phyloP scores from a whole-genome alignment of 2,888 invertebrate genomes.

The Pyrocoelia pectoralis region DNA sequence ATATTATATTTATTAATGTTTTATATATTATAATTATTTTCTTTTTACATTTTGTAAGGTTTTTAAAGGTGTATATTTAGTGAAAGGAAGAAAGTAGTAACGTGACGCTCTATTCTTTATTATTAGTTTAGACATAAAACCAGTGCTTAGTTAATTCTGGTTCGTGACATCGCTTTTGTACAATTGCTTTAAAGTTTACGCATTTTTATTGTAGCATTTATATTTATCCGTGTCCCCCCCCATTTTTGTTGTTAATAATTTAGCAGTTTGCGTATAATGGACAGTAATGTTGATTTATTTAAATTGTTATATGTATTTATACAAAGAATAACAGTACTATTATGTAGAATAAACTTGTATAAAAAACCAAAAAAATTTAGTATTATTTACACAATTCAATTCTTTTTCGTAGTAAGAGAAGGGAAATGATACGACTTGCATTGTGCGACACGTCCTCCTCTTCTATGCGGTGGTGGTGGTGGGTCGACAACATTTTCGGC shows the following conservation, averaged over 20 bases:
- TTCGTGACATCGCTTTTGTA: conserved; percentile 37
- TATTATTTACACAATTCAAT: too few relatives aligned
- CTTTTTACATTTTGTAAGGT: conserved; percentile 25
- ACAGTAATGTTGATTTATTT: conserved; percentile 41
- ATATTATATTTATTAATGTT: conserved; percentile 34
- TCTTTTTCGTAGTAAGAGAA: too few relatives aligned
- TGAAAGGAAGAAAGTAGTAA: conserved; percentile 12
- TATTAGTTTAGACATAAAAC: conserved; percentile 6
- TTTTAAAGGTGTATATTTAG: conserved; percentile 27
- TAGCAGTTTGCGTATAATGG: conserved; percentile 44
- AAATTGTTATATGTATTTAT: conserved; percentile 48
- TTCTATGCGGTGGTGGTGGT: too few relatives aligned
- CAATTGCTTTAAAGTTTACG: conserved; percentile 32
- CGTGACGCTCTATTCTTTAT: conserved; percentile 28
- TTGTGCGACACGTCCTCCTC: too few relatives aligned
- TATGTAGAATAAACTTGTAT: conserved; percentile 43
- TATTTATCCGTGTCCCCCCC: conserved; percentile 37
- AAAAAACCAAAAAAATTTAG: conserved; percentile 8
- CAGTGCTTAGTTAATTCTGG: conserved; percentile 22
- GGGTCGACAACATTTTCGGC: too few relatives aligned
- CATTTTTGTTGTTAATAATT: conserved; percentile 36
- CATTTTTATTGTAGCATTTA: conserved; percentile 46
- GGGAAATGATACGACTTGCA: too few relatives aligned
- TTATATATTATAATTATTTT: conserved; percentile 24
- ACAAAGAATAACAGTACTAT: conserved; percentile 46